Base-by-base conservation (phyloP, 1,140 invertebrate species). In the Zaprionus lachaisei region DNA sequence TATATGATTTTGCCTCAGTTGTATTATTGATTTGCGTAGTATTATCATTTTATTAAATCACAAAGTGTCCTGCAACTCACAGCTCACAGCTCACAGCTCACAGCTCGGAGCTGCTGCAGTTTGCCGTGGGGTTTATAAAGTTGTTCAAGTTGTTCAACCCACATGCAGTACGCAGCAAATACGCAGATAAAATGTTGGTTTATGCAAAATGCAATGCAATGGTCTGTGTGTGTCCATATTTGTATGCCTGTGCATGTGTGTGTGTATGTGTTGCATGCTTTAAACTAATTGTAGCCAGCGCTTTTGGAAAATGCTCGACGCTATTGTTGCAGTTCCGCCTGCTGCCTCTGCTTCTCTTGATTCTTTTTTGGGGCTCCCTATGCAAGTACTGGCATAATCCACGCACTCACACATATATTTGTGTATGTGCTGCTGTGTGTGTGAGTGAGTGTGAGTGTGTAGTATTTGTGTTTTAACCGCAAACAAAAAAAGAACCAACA, bases 211-310 rank as follows among this genome's bases (percentile, higher is more conserved):
- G 61, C 9, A 64, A 81, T 77, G 64, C 49, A 64, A 49, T 22
- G 68, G 58, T 65, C 26, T 61, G 26, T 37, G 38, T 70, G 60
- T 65, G 37, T 57, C 17, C 5, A 31, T 56, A 37, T 67, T 47
- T 31, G 41, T 65, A 1, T 49, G 20, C 68, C 24, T 69, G 54
- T 76, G 37, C 51, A 34, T 62, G 54, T 64, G n/a, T 57, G 17
- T 72, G 4, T 72, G 41, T 66, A 24, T 62, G 44, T 64, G 49
- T 49, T 70, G 64, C 72, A 79, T 55, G 65, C 72, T 81, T 81
- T 78, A 80, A 83, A 82, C 83, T 87, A 87, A 87, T 87, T 87
- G 77, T 78, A 73, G 83, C 38, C 37, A 70, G 55, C 76, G 77
- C 65, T 85, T 85, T 79, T 66, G 54, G 69, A 79, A 75, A 85